Conservation (phyloP, 1,140 invertebrate species). For the Ostrea edulis region DNA sequence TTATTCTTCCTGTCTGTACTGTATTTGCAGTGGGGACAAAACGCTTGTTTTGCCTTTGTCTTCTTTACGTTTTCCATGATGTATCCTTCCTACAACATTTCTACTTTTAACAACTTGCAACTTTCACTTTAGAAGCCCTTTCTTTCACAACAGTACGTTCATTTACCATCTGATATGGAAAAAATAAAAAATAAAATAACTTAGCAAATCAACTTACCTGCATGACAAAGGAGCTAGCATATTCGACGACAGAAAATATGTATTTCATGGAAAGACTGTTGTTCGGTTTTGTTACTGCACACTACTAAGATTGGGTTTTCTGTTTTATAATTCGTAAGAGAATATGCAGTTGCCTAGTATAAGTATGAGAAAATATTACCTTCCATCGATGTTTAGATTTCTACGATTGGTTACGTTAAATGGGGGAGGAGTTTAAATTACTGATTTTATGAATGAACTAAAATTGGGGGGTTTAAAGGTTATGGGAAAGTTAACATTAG, state of each 20-base stretch:
- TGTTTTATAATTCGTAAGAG: background rate
- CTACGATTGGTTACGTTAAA: background rate
- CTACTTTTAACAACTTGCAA: background rate
- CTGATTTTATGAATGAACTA: slow-evolving; percentile 44
- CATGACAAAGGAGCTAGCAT: background rate
- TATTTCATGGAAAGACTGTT: background rate
- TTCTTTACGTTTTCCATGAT: slow-evolving; percentile 5
- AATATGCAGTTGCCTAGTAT: background rate
- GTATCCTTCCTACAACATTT: slow-evolving; percentile 1
- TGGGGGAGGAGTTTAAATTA: slow-evolving; percentile 6
- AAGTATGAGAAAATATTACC: background rate
- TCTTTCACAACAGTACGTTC: background rate
- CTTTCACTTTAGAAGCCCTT: background rate
- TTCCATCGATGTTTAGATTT: background rate
- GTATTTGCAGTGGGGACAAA: slow-evolving; percentile 76
- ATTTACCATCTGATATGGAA: background rate
- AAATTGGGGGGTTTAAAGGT: background rate
- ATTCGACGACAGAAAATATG: background rate
- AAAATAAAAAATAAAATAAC: slow-evolving; percentile 9
- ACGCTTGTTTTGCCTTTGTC: slow-evolving; percentile 34
- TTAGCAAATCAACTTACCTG: slow-evolving; percentile 12
- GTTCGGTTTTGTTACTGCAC: background rate
- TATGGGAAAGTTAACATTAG: slow-evolving; percentile 39
- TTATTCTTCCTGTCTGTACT: slow-evolving; percentile 80
- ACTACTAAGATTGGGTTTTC: background rate